These are phyloP conservation scores for Pyrocoelia pectoralis DNA, from an alignment of 2,888 invertebrate species.

Conservation along the genomic window DNA sequence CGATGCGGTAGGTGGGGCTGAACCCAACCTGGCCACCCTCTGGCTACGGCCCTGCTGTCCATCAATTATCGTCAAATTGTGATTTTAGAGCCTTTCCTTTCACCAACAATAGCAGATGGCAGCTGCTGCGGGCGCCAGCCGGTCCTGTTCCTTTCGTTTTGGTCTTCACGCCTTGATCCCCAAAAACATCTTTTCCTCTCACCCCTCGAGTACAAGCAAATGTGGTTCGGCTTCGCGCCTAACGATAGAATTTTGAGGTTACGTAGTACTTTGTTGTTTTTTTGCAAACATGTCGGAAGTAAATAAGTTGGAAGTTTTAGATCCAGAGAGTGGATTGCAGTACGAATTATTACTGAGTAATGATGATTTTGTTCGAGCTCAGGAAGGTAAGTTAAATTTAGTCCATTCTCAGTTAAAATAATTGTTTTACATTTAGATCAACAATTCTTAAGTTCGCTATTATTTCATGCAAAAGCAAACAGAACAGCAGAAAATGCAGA, in stretches of 20 bases:
- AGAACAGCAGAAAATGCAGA: neutral
- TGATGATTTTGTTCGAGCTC: slow-evolving; percentile 2
- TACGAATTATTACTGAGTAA: neutral
- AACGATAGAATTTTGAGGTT: neutral
- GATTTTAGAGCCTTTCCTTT: too few relatives aligned
- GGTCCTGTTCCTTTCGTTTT: too few relatives aligned
- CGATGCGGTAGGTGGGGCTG: too few relatives aligned
- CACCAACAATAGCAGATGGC: too few relatives aligned
- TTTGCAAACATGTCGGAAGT: slow-evolving; percentile 4
- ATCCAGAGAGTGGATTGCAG: neutral
- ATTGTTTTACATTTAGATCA: slow-evolving; percentile 9
- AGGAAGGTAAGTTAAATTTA: slow-evolving; percentile 11
- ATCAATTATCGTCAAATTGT: too few relatives aligned
- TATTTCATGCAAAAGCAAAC: slow-evolving; percentile 9
- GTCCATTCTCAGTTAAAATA: neutral
- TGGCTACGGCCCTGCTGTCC: too few relatives aligned
- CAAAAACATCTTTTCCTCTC: too few relatives aligned
- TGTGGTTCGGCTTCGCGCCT: too few relatives aligned
- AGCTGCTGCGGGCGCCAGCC: too few relatives aligned
- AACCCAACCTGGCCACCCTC: too few relatives aligned
- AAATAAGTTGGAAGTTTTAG: neutral
- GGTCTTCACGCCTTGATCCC: too few relatives aligned
- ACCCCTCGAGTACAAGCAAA: too few relatives aligned
- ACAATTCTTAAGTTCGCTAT: neutral
- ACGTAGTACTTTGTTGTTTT: neutral